Evolutionary conservation across 2,888 invertebrate species (phyloP), one percentile per base, ranked within the genome.

Genomic region (Priapulus caudatus): DNA sequence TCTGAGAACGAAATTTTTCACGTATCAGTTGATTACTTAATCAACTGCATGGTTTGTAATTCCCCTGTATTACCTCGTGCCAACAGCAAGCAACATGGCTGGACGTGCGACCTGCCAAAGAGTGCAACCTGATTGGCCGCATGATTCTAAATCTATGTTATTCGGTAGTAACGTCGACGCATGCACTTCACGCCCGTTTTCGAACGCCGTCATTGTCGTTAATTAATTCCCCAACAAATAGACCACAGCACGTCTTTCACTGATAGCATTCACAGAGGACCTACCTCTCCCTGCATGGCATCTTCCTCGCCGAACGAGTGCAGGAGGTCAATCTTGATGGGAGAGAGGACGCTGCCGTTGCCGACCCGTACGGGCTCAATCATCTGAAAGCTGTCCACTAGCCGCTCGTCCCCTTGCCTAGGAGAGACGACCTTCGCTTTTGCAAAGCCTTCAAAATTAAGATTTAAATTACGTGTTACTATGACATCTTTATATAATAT

Each of bases 101-200:
- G 33, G 33, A 33, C n/a, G 33, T n/a, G n/a, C n/a, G 33, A 33
- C 33, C 10, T 33, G 10, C 33, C n/a, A n/a, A n/a, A n/a, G n/a
- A n/a, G n/a, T 33, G 33, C 33, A 33, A 10, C 33, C 33, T n/a
- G 33, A 33, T n/a, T 33, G 33, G 52, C 4, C 46, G 45, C 2
- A 47, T 43, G 20, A 53, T 52, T 4, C 52, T 48, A 10, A 55
- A 49, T 45, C 51, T 45, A 18, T 51, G 52, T n/a, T 52, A 23
- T 45, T 56, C 56, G 18, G 43, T 45, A 18, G 48, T 48, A 2
- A 46, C 10, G 2, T 33, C 43, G 15, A 43, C 22, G 3, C 53
- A 45, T n/a, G n/a, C n/a, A n/a, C n/a, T n/a, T n/a, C n/a, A n/a
- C n/a, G n/a, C n/a, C n/a, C n/a, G n/a, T n/a, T n/a, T n/a, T n/a